These are phyloP conservation scores for Drosophila limbata DNA, from an alignment of 2,888 invertebrate genomes.

Conservation along the genomic window DNA sequence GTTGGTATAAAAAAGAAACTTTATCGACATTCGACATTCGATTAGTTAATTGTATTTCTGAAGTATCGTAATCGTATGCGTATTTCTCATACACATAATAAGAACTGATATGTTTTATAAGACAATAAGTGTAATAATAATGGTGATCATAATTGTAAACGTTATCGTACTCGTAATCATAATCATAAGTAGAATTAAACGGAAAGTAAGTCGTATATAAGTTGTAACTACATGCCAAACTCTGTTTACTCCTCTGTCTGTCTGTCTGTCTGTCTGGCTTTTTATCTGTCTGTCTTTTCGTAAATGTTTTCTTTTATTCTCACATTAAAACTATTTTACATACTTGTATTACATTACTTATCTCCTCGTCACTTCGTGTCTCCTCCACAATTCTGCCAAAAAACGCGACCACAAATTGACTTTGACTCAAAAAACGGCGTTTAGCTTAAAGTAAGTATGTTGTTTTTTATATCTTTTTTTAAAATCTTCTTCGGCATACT, in stretches of 20 bases:
- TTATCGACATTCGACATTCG: constrained; percentile 46
- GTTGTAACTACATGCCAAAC: constrained; percentile 58
- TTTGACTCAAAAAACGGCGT: constrained; percentile 64
- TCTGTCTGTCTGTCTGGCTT: constrained; percentile 5
- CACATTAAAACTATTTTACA: constrained; percentile 60
- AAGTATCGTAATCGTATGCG: constrained; percentile 46
- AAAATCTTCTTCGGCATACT: constrained; percentile 68
- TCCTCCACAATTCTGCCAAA: constrained; percentile 16
- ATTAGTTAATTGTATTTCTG: constrained; percentile 19
- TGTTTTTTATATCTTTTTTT: constrained; percentile 47
- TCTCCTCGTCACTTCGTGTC: constrained; percentile 30
- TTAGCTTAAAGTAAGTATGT: constrained; percentile 66
- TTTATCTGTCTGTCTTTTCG: constrained; percentile 32
- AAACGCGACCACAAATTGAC: constrained; percentile 73
- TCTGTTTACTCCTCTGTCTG: constrained; percentile 16
- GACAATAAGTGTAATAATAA: constrained; percentile 66
- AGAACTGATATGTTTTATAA: constrained; percentile 82
- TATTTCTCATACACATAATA: constrained; percentile 69
- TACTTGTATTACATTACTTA: constrained; percentile 25
- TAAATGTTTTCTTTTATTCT: constrained; percentile 34
- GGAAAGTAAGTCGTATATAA: constrained; percentile 69
- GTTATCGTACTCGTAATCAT: constrained; percentile 9
- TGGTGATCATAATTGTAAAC: constrained; percentile 21
- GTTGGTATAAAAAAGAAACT: constrained; percentile 60
- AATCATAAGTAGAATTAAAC: constrained; percentile 40